phyloP scores from a whole-genome alignment of 2,888 invertebrate species.

The Minunthozetes semirufus region DNA sequence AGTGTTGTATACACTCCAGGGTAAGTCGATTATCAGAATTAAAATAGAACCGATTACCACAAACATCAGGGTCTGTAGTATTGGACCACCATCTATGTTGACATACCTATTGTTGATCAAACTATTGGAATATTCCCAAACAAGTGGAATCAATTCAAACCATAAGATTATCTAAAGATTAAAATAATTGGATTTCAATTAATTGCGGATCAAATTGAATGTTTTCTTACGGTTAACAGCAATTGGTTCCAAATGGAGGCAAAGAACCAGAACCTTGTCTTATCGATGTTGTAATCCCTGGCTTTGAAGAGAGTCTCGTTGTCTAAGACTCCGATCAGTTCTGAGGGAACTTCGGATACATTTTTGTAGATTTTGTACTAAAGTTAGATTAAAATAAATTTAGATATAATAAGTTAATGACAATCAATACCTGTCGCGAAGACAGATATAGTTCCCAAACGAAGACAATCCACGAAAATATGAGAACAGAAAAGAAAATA shows the following conservation, averaged over 20 bases:
- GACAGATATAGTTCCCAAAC: slow-evolving; percentile 77
- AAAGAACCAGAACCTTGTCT: slow-evolving; percentile 67
- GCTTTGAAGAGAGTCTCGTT: slow-evolving; percentile 85
- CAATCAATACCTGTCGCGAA: slow-evolving; percentile 65
- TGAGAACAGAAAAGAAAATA: slow-evolving; percentile 42
- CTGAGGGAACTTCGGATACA: slow-evolving; percentile 63
- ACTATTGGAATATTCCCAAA: slow-evolving; percentile 48
- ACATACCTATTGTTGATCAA: background rate
- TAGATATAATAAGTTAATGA: slow-evolving; percentile 25
- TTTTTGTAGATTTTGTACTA: slow-evolving; percentile 64
- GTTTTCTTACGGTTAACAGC: slow-evolving; percentile 59
- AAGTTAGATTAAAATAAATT: slow-evolving; percentile 44
- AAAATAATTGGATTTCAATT: background rate
- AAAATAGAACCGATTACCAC: slow-evolving; percentile 64
- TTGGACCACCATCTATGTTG: slow-evolving; percentile 46
- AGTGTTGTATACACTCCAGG: slow-evolving; percentile 76
- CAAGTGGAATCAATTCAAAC: slow-evolving; percentile 50
- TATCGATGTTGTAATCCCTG: slow-evolving; percentile 77
- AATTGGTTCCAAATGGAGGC: slow-evolving; percentile 67
- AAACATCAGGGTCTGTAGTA: slow-evolving; percentile 66
- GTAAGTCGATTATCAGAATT: slow-evolving; percentile 64
- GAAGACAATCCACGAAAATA: slow-evolving; percentile 56
- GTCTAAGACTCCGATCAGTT: slow-evolving; percentile 67
- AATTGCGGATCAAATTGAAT: background rate
- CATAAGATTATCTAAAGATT: slow-evolving; percentile 41